These are phyloP conservation scores for Caenorhabditis becei DNA, from an alignment of 2,888 invertebrate genomes.

Conservation along the genomic window DNA sequence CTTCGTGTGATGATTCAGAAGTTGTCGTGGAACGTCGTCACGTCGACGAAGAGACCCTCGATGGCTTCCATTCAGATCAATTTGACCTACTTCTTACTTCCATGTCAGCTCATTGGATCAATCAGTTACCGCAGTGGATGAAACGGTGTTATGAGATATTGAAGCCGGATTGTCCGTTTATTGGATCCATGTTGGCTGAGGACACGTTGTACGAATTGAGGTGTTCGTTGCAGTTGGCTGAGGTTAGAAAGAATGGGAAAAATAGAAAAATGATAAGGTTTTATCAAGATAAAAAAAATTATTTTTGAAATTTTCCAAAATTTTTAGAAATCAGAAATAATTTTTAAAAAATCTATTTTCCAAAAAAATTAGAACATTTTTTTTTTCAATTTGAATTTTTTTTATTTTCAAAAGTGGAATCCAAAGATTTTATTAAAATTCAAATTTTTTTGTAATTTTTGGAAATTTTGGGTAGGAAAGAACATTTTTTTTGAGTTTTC, in stretches of 20 bases:
- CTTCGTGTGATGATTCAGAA: constrained; percentile 72
- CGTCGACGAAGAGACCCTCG: constrained; percentile 88
- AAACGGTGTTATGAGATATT: constrained; percentile 72
- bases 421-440: too few relatives aligned
- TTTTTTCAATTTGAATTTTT: too few relatives aligned
- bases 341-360: too few relatives aligned
- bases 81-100: constrained; percentile 93
- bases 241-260: constrained; percentile 83
- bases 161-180: constrained; percentile 90
- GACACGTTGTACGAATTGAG: constrained; percentile 94
- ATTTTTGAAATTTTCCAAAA: too few relatives aligned
- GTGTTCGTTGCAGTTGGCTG: constrained; percentile 93
- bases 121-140: constrained; percentile 90
- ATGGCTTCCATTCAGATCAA: constrained; percentile 85
- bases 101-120: constrained; percentile 92
- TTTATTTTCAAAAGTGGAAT: too few relatives aligned
- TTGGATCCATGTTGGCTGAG: constrained; percentile 95
- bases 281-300: too few relatives aligned
- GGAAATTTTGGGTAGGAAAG: too few relatives aligned
- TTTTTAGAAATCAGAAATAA: too few relatives aligned
- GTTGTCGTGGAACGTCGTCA: constrained; percentile 85
- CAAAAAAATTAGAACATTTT: too few relatives aligned
- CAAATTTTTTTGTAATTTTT: too few relatives aligned
- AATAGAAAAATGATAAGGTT: too few relatives aligned
- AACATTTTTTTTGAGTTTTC: too few relatives aligned